Percentiles rank a stretch among this genome's conserved stretches.
Conservation (phyloP, 1,140 invertebrate genomes). For the Ips typographus region DNA sequence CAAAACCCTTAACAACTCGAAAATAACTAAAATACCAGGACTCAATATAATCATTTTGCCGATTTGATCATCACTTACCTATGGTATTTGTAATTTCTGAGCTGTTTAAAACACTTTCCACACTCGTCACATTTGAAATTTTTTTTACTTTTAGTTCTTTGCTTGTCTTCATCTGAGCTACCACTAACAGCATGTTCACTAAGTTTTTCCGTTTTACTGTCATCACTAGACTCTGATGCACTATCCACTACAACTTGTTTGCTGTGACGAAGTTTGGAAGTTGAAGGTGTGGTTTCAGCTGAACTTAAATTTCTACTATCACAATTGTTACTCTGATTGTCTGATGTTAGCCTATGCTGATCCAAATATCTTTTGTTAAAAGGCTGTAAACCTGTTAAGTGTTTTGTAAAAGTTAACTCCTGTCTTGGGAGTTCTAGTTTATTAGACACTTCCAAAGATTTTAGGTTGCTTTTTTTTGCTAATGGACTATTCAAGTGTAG, state of each 20-base stretch:
- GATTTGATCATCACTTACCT: conserved; percentile 48
- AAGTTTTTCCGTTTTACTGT: conserved; percentile 13
- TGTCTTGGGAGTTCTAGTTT: no score
- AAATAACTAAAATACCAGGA: no score
- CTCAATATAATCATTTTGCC: no score
- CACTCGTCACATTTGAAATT: conserved; percentile 75
- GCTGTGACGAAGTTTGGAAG: no score
- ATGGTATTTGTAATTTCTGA: conserved; percentile 77
- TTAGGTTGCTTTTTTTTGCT: no score
- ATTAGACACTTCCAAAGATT: no score
- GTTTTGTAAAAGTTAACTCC: not conserved
- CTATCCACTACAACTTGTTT: conserved; percentile 21
- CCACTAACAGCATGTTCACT: no score
- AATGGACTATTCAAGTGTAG: no score
- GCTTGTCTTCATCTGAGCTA: conserved; percentile 17
- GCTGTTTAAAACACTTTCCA: conserved; percentile 75
- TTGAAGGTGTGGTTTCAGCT: no score
- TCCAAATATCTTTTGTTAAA: not conserved
- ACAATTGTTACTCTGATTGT: no score
- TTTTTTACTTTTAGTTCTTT: conserved; percentile 55
- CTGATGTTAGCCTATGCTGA: not conserved
- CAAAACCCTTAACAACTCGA: no score
- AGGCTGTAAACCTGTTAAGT: not conserved
- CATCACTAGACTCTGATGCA: conserved; percentile 16
- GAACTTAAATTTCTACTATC: no score